Percentiles rank a stretch among this genome's conserved stretches.
These are phyloP conservation scores for Tychaedon coryphoeus DNA, from an alignment of 2,113 vertebrate genomes.

Conservation along the genomic window DNA sequence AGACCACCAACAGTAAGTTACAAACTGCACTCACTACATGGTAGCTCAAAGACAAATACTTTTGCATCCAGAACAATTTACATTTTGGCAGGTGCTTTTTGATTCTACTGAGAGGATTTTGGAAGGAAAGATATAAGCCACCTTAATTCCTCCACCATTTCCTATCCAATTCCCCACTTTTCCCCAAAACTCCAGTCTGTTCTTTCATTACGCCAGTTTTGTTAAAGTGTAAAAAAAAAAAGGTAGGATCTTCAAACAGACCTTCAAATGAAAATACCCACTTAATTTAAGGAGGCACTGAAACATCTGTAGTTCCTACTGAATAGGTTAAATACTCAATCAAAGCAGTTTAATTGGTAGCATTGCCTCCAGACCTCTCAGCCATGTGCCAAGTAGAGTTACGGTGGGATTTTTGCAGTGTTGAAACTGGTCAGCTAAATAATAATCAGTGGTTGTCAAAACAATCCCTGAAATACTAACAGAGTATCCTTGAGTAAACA, in stretches of 20 bases:
- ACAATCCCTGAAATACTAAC: not conserved
- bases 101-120: not conserved
- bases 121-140: not conserved
- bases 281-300: not conserved
- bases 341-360: not conserved
- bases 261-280: not conserved
- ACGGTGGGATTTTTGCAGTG: fast-evolving
- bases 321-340: not conserved
- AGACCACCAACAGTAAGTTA: slow-evolving; percentile 69
- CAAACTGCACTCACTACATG: not conserved
- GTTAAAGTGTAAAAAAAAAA: not conserved
- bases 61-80: not conserved
- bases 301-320: not conserved
- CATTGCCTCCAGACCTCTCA: not conserved
- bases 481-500: not conserved
- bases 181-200: not conserved
- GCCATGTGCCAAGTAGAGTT: not conserved
- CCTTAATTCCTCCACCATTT: not conserved
- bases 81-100: not conserved
- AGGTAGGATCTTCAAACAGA: not conserved
- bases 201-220: not conserved
- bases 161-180: not conserved
- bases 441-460: not conserved
- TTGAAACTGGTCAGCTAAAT: not conserved
- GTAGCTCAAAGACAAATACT: not conserved